Percentiles rank a stretch among this genome's conserved stretches.
Conservation (phyloP, 2,888 invertebrate species). For the Aspidiotus destructor region DNA sequence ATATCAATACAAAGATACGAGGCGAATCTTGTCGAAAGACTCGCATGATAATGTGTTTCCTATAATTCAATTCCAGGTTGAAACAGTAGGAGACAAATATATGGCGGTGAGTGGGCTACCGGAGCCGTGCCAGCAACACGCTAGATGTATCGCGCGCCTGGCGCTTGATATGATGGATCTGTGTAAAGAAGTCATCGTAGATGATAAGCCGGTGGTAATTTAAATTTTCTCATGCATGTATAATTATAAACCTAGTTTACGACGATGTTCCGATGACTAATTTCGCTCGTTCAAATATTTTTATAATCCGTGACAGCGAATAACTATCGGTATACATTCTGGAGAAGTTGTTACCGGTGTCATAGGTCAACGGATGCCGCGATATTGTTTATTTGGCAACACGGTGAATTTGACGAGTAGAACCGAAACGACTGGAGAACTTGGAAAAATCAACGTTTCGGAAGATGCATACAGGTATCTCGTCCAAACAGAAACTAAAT, state of each 20-base stretch:
- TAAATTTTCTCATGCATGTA: constrained; percentile 11
- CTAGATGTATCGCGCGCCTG: constrained; percentile 77
- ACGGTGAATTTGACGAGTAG: constrained; percentile 88
- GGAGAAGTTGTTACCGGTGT: constrained; percentile 92
- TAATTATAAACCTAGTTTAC: too few species aligned
- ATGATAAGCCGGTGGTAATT: constrained; percentile 76
- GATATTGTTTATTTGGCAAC: constrained; percentile 87
- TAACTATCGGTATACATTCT: constrained; percentile 88
- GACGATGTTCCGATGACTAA: too few species aligned
- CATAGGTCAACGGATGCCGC: constrained; percentile 87
- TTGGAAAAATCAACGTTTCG: constrained; percentile 82
- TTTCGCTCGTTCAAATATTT: neutral
- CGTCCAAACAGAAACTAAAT: neutral
- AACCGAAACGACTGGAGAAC: constrained; percentile 83
- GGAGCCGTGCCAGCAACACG: constrained; percentile 80
- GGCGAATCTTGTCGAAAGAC: too few species aligned
- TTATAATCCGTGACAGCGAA: constrained; percentile 53
- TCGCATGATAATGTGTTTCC: neutral
- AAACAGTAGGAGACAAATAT: constrained; percentile 95
- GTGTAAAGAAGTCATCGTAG: constrained; percentile 74
- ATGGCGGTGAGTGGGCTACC: constrained; percentile 96
- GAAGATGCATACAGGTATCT: constrained; percentile 77
- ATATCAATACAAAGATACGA: neutral
- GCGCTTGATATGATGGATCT: constrained; percentile 95
- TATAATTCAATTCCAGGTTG: constrained; percentile 57